phyloP scores from a whole-genome alignment of 2,113 vertebrate genomes.

The Eolophus roseicapilla region DNA sequence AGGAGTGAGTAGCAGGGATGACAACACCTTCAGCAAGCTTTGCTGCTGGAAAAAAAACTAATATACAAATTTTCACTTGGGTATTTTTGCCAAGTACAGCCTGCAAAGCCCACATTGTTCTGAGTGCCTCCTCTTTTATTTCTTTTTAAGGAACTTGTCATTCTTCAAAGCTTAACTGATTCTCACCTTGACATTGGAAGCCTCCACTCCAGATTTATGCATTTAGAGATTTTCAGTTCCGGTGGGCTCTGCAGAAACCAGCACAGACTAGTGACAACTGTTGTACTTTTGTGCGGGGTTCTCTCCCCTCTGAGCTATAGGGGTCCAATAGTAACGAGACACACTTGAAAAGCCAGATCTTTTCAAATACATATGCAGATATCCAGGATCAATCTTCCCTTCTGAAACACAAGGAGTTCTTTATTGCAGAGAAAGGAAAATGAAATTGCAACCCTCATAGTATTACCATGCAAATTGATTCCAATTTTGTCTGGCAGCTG shows the following conservation, averaged over 20 bases:
- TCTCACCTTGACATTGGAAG: not conserved
- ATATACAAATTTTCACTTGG: not conserved
- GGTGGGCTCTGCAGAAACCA: not conserved
- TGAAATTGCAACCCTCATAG: not conserved
- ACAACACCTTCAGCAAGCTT: not conserved
- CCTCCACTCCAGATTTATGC: not conserved
- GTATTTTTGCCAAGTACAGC: not conserved
- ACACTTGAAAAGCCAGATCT: not conserved
- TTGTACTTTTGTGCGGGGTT: not conserved
- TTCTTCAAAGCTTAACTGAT: not conserved
- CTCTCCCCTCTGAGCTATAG: not conserved
- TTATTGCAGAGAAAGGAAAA: not conserved
- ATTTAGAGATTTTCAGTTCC: not conserved
- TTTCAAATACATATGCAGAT: not conserved
- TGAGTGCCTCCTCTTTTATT: not conserved
- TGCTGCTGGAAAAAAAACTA: not conserved
- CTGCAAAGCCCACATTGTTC: not conserved
- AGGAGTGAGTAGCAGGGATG: not conserved
- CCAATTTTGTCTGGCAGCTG: not conserved
- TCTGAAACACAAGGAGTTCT: not conserved
- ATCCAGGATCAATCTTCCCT: not conserved
- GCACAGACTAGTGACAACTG: not conserved
- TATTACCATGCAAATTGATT: conserved; percentile 32
- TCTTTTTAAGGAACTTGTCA: not conserved
- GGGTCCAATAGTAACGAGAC: not conserved